Conservation (phyloP, 1,140 invertebrate genomes). For the Macrostomum lignano region DNA sequence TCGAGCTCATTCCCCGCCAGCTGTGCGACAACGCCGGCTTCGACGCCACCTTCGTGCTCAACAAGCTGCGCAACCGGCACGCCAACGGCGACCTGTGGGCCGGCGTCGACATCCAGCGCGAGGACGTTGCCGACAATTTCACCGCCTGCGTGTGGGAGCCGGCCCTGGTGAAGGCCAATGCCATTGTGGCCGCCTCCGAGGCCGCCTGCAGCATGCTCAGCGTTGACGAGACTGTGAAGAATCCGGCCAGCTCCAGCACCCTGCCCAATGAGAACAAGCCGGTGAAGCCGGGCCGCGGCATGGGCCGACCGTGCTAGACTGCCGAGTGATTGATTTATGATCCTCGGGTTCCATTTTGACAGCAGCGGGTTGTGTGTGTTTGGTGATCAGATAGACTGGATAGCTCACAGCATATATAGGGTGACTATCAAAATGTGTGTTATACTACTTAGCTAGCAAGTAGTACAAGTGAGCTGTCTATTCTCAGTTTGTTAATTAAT, state of each 20-base stretch:
- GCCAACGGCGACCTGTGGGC: constrained; percentile 68
- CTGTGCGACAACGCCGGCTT: constrained; percentile 94
- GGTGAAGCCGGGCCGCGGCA: not conserved
- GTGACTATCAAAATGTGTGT: too few species aligned
- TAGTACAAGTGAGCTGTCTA: too few species aligned
- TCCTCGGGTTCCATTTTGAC: too few species aligned
- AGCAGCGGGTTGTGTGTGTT: too few species aligned
- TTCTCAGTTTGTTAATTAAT: too few species aligned
- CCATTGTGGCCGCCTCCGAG: constrained; percentile 71
- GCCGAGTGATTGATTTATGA: too few species aligned
- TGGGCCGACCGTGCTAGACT: too few species aligned
- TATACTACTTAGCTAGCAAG: too few species aligned
- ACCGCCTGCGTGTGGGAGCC: constrained; percentile 86
- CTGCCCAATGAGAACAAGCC: constrained; percentile 5
- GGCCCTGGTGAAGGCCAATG: constrained; percentile 77
- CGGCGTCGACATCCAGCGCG: constrained; percentile 71
- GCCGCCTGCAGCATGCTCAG: constrained; percentile 77
- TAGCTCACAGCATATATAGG: too few species aligned
- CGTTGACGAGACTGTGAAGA: constrained; percentile 90
- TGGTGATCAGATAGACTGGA: too few species aligned
- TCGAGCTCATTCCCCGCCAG: constrained; percentile 76
- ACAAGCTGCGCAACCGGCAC: constrained; percentile 80
- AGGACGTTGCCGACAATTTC: constrained; percentile 78
- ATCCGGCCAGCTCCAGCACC: constrained; percentile 32
- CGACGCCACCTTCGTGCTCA: constrained; percentile 84